A percentile compares a stretch with the other conserved stretches of the same genome.
phyloP scores from a whole-genome alignment of 1,140 invertebrate species.

The Penaeus indicus region DNA sequence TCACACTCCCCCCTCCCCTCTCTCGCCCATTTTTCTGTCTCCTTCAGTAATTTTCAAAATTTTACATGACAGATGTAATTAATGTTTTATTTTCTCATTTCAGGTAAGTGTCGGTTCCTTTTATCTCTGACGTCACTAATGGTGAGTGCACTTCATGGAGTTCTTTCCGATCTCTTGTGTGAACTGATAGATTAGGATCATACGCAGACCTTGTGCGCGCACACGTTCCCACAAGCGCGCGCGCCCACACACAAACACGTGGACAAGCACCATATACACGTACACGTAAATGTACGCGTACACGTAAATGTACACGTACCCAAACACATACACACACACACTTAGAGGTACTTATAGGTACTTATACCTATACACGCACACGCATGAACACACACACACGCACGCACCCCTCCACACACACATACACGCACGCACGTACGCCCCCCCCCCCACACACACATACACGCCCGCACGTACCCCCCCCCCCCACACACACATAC shows the following conservation, averaged over 20 bases:
- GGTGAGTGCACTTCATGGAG: too few species aligned
- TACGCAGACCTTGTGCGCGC: not conserved
- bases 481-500: not conserved
- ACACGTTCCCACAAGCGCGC: not conserved
- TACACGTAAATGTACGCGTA: not conserved
- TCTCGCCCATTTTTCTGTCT: too few species aligned
- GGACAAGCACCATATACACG: not conserved
- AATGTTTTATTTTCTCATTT: too few species aligned
- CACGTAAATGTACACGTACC: not conserved
- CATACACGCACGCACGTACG: not conserved
- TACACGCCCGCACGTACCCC: not conserved
- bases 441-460: not conserved
- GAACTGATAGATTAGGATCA: too few species aligned
- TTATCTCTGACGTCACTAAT: too few species aligned
- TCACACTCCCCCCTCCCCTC: too few species aligned
- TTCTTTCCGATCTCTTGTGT: too few species aligned
- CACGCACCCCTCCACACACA: not conserved
- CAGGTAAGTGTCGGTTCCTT: too few species aligned
- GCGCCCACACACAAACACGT: constrained; percentile 1
- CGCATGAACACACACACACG: constrained; percentile 20
- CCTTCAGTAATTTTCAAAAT: too few species aligned
- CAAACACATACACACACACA: not conserved
- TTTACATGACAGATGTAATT: too few species aligned
- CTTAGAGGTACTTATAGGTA: not conserved
- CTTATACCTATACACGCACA: not conserved